phyloP scores from a whole-genome alignment of 2,888 invertebrate genomes.

The Ryuthela nishihirai region DNA sequence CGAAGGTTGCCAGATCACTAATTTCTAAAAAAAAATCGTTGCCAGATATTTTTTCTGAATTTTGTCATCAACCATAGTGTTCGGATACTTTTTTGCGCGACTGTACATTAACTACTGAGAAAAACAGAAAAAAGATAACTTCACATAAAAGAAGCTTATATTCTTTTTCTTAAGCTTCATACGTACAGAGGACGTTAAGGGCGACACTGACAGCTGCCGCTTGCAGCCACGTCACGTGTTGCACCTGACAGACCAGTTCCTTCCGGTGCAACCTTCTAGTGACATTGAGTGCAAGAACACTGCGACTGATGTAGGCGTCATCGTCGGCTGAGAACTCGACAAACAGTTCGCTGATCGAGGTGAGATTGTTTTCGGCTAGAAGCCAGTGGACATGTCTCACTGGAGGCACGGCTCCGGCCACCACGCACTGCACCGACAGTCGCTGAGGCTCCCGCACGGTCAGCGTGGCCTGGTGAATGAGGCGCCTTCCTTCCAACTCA shows the following conservation, averaged over 20 bases:
- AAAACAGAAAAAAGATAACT: constrained; percentile 3
- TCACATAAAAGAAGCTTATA: too few relatives aligned
- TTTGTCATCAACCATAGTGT: too few relatives aligned
- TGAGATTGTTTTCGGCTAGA: constrained; percentile 50
- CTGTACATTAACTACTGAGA: too few relatives aligned
- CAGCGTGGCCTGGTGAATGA: constrained; percentile 49
- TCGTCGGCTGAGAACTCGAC: constrained; percentile 43
- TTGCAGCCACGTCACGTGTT: constrained; percentile 61
- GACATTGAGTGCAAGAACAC: constrained; percentile 67
- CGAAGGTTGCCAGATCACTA: too few relatives aligned
- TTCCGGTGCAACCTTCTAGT: constrained; percentile 82
- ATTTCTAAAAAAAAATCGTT: too few relatives aligned
- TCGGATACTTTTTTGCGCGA: too few relatives aligned
- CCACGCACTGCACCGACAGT: constrained; percentile 76
- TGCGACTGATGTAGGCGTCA: constrained; percentile 50
- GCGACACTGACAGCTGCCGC: constrained; percentile 58
- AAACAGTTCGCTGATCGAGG: constrained; percentile 39
- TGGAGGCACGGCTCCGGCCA: constrained; percentile 73
- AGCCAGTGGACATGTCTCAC: constrained; percentile 61
- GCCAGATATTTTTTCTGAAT: too few relatives aligned
- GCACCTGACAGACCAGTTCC: constrained; percentile 73
- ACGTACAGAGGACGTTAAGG: constrained; percentile 67
- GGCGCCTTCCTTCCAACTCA: constrained; percentile 64
- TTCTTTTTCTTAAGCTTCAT: too few relatives aligned
- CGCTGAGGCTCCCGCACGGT: constrained; percentile 81